Base-by-base conservation (phyloP, 1,140 invertebrate species). In the Magallana gigas region DNA sequence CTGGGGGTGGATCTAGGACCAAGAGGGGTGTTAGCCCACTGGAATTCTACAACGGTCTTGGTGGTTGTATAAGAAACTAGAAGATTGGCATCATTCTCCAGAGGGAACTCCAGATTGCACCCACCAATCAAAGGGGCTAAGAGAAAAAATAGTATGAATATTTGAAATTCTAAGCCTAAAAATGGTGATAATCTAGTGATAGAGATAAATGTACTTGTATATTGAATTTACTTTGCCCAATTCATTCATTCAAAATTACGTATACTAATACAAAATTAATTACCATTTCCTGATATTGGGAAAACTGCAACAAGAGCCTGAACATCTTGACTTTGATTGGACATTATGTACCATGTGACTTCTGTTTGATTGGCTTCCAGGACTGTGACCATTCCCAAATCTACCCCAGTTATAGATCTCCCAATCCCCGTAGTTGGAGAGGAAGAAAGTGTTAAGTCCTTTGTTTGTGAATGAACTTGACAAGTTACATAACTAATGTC, bases 71-170 rank as follows among this genome's bases (percentile, higher is more conserved):
- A 94, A 1, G 87, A 89, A 0, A 96, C 90, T 58, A 94, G 94
- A 90, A 97, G 95, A 91, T 96, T 97, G 9, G 97, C 97, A 23
- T 96, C 96, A 87, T 95, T 96, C 91, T 96, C 94, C n/a, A 96
- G 93, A 68, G 96, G 93, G 90, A 96, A 96, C 91, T 97, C 96
- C 95, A 97, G 96, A 90, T 97, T 97, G 92, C 97, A 97, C 57
- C 97, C 97, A 87, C 97, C 97, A 68, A 97, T 97, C 90, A 97
- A 95, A 6, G 97, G 97, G 92, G 96, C 97, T 97, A 93, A 86
- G 83, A 83, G 29, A 76, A 48, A 48, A 1, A 48, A 48, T 48
- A 48, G 36, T 48, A 48, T 48, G 36, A 48, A 0, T 48, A 48
- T 48, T 48, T 48, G 36, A 48, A 48, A 48, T 48, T 48, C 36